These are phyloP conservation scores for Lepidurus arcticus DNA, from an alignment of 1,140 invertebrate species.

Conservation along the genomic window DNA sequence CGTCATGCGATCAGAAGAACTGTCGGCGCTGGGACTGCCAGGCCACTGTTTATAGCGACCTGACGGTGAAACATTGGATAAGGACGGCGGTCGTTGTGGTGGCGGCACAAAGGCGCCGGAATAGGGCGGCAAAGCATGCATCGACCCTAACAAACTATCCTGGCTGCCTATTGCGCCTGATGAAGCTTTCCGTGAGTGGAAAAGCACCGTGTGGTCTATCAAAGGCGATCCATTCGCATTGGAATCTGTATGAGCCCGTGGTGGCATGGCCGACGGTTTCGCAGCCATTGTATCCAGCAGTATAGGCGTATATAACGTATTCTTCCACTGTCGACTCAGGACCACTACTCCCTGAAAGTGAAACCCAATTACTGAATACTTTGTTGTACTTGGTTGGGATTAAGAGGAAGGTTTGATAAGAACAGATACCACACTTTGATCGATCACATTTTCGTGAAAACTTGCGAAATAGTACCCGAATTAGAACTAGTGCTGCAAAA, in stretches of 20 bases:
- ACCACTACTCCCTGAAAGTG: conserved; percentile 74
- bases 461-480: not conserved
- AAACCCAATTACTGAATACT: not conserved
- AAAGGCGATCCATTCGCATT: not conserved
- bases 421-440: too few species aligned
- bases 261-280: not conserved
- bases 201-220: not conserved
- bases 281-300: conserved; percentile 56
- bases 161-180: not conserved
- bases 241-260: not conserved
- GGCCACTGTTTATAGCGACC: not conserved
- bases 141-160: not conserved
- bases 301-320: conserved; percentile 86
- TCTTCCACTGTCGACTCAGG: conserved; percentile 92
- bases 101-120: not conserved
- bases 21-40: not conserved
- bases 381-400: too few species aligned
- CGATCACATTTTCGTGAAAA: not conserved
- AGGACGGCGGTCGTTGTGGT: not conserved
- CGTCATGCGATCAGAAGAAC: not conserved
- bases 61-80: not conserved
- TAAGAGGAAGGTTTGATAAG: too few species aligned
- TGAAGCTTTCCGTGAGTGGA: not conserved
- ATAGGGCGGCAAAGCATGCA: not conserved
- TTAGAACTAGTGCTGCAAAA: not conserved